These are phyloP conservation scores for Plagiodera versicolora DNA, from an alignment of 2,888 invertebrate genomes.

Conservation along the genomic window DNA sequence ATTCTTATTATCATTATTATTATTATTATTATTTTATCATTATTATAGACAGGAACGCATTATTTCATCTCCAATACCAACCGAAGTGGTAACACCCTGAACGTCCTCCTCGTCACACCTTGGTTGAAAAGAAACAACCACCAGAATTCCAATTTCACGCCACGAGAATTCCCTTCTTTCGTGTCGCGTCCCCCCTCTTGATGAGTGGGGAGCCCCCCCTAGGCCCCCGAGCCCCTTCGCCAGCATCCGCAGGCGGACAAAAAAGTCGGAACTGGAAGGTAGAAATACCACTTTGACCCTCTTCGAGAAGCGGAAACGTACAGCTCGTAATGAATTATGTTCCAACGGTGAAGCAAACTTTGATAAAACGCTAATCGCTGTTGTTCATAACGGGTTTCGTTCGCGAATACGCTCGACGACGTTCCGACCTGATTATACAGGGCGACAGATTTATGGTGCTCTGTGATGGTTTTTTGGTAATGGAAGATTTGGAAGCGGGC, in stretches of 20 bases:
- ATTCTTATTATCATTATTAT: no score
- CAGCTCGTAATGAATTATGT: slow-evolving; percentile 14
- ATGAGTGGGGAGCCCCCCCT: no score
- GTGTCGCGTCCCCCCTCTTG: no score
- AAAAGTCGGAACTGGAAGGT: slow-evolving; percentile 5
- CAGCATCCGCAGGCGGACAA: not conserved
- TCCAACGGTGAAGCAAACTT: not conserved
- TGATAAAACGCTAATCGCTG: not conserved
- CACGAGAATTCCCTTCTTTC: no score
- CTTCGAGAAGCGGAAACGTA: slow-evolving; percentile 13
- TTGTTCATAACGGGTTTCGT: not conserved
- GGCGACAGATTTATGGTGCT: not conserved
- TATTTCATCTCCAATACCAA: no score
- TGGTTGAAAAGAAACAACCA: not conserved
- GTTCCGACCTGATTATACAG: not conserved
- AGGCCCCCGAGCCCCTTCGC: not conserved
- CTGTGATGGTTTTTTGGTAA: not conserved
- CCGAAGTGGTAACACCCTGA: no score
- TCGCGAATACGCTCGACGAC: not conserved
- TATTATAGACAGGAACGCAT: no score
- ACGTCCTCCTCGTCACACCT: no score
- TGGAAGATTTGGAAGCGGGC: no score
- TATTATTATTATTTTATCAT: no score
- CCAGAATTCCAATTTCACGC: not conserved
- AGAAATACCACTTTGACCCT: slow-evolving; percentile 10